Evolutionary conservation across 2,888 invertebrate species (phyloP), one percentile per base, ranked within the genome.

Genomic region (Pachymerium ferrugineum): DNA sequence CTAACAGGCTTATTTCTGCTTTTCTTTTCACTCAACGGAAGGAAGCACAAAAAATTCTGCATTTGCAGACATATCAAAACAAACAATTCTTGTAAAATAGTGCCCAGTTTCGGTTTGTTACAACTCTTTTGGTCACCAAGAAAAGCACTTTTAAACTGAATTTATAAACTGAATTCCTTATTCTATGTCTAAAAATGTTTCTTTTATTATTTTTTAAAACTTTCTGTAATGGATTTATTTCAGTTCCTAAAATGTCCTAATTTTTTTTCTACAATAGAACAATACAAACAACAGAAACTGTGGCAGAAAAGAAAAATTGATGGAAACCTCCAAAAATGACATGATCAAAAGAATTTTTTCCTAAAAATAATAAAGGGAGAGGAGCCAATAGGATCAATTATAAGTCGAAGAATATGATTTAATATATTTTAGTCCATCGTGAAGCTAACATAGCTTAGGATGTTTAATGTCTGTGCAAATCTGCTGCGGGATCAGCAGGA

Each of bases 401-500:
- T 12, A 62, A 62, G 62, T 62, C 28, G 62, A 62, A 62, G 62
- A 62, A n/a, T 28, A 62, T 62, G 62, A 62, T 62, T 62, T 62
- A 25, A 25, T 62, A 62, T 62, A n/a, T 62, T 25, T 62, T 62
- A 22, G 62, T 62, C 62, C 62, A 62, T 62, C 62, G 62, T 62
- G 62, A 62, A 62, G 62, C 62, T 62, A 62, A 62, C 62, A 62
- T 62, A 62, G 62, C 62, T 62, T 62, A 62, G 62, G 62, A 62
- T 62, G 62, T 62, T 62, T 47, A 28, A 28, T 62, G 62, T 62
- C 62, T 62, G 62, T 62, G 62, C 62, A 62, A 62, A 62, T 62
- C 62, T 62, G 62, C 62, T 62, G 62, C 14, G 62, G 62, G 62
- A 28, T 62, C 62, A 62, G 62, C 62, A 62, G 62, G 62, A 62